Evolutionary conservation across 2,113 vertebrate species (phyloP).

Genomic region (Sialia sialis): DNA sequence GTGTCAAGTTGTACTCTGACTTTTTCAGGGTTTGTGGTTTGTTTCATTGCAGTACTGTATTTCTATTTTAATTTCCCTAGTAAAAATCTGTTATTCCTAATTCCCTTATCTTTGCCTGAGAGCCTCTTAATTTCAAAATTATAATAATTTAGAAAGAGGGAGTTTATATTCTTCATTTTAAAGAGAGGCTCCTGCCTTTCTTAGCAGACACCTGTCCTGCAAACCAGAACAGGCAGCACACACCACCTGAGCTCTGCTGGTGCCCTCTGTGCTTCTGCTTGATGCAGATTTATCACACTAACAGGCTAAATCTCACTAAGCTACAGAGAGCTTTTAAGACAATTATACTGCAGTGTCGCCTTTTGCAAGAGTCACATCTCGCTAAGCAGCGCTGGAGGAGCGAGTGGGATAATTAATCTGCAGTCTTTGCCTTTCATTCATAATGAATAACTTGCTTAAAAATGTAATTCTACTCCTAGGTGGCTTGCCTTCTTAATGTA

Average conservation of each 20-base stretch:
- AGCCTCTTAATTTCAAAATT: no score
- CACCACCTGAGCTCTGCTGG: not conserved
- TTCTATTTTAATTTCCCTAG: no score
- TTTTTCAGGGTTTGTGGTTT: no score
- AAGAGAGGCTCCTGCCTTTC: no score
- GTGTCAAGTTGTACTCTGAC: no score
- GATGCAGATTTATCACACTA: conserved; percentile 25
- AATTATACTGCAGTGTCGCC: conserved; percentile 45
- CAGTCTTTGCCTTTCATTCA: conserved; percentile 32
- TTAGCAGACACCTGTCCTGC: no score
- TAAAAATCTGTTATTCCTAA: no score
- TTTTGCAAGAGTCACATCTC: conserved; percentile 8
- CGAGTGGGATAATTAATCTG: conserved; percentile 42
- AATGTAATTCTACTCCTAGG: not conserved
- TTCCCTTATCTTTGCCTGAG: no score
- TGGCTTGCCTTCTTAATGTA: not conserved
- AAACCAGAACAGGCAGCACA: no score
- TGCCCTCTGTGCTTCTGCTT: not conserved
- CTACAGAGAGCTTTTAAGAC: conserved; percentile 64
- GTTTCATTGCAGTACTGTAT: no score
- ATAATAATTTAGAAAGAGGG: no score
- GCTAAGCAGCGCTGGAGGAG: conserved; percentile 2
- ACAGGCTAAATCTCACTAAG: conserved; percentile 51
- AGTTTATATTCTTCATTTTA: no score
- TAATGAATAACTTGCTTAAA: conserved; percentile 5